Conservation (phyloP, 2,888 invertebrate genomes). For the Amiota mariae region DNA sequence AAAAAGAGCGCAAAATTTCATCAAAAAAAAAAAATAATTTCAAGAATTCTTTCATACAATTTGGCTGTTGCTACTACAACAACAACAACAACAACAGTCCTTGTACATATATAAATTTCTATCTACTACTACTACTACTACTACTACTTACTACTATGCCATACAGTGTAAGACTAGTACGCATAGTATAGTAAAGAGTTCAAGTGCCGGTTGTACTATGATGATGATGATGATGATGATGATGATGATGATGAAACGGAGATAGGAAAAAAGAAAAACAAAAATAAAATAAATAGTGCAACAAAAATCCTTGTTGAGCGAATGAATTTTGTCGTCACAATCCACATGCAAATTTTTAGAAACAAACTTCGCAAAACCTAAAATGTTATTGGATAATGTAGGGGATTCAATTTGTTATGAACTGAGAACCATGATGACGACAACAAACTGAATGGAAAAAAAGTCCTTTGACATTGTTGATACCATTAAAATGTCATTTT, state of each 20-base stretch:
- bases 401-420: too few species aligned
- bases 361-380: too few species aligned
- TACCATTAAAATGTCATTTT: slow-evolving; percentile 64
- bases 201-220: slow-evolving; percentile 57
- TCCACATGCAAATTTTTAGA: neutral
- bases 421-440: too few species aligned
- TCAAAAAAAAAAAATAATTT: neutral
- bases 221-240: too few species aligned
- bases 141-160: neutral
- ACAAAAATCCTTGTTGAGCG: neutral
- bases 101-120: too few species aligned
- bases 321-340: slow-evolving; percentile 5
- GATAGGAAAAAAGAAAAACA: neutral
- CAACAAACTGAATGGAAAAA: too few species aligned
- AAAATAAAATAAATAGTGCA: neutral
- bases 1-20: slow-evolving; percentile 24
- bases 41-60: slow-evolving; percentile 25
- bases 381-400: too few species aligned
- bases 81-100: too few species aligned
- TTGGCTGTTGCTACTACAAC: too few species aligned
- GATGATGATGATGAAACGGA: too few species aligned
- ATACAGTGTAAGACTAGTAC: neutral
- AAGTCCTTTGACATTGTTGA: slow-evolving; percentile 33
- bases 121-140: too few species aligned
- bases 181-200: slow-evolving; percentile 16